Percentiles rank a stretch among this genome's conserved stretches.
phyloP scores from a whole-genome alignment of 2,797 vertebrate genomes.

The Potorous gilbertii region DNA sequence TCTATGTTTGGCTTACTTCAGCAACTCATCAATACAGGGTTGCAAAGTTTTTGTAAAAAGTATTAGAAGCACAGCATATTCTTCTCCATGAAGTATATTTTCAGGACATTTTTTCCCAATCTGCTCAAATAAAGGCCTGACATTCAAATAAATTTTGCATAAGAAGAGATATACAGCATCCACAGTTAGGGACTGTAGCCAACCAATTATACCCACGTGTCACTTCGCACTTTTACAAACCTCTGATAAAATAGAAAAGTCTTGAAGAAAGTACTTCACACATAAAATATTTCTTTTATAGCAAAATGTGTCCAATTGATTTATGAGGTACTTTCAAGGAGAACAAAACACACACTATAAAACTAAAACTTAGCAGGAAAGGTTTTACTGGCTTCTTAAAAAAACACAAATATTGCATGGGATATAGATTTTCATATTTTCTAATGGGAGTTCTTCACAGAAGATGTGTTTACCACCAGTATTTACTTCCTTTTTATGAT shows the following conservation, averaged over 20 bases:
- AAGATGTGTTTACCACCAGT: background rate
- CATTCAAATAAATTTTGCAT: constrained; percentile 59
- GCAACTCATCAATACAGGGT: background rate
- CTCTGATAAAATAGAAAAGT: constrained; percentile 72
- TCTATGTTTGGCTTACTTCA: background rate
- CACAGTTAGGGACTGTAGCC: constrained; percentile 55
- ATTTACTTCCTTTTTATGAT: constrained; percentile 24
- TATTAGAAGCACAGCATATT: background rate
- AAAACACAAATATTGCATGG: background rate
- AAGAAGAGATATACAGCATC: constrained; percentile 38
- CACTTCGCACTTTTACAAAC: constrained; percentile 65
- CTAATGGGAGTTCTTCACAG: constrained; percentile 53
- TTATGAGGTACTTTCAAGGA: constrained; percentile 79
- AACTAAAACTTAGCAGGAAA: constrained; percentile 73
- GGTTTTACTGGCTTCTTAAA: constrained; percentile 40
- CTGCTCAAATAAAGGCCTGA: constrained; percentile 17
- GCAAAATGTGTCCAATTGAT: constrained; percentile 82
- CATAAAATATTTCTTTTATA: constrained; percentile 72
- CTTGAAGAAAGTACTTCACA: constrained; percentile 72
- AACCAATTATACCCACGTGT: background rate
- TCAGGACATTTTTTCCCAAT: background rate
- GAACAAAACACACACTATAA: constrained; percentile 79
- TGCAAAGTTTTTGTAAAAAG: background rate
- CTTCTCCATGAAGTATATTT: background rate
- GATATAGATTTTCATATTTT: constrained; percentile 47